Evolutionary conservation across 2,113 vertebrate genomes (phyloP).

Genomic region (Laterallus jamaicensis): DNA sequence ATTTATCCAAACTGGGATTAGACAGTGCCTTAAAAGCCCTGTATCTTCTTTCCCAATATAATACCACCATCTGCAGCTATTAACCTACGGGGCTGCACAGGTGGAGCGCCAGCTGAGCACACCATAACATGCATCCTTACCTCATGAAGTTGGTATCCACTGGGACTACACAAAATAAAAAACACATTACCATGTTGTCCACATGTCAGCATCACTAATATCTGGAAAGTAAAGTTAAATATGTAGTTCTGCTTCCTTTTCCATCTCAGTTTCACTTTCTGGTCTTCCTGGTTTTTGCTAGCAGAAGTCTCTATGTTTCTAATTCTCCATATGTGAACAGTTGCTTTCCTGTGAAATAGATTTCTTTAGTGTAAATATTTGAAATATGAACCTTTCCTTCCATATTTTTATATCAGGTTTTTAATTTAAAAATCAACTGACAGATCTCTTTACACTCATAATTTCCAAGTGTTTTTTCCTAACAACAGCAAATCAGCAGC

Average conservation of each 20-base stretch:
- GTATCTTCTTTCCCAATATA: not conserved
- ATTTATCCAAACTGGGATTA: not conserved
- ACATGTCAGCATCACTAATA: not conserved
- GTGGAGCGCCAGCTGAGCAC: not conserved
- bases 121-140: not conserved
- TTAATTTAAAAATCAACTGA: not conserved
- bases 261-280: not conserved
- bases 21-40: not conserved
- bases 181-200: not conserved
- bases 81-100: not conserved
- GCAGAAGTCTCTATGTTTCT: not conserved
- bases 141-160: not conserved
- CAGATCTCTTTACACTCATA: not conserved
- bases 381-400: not conserved
- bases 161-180: not conserved
- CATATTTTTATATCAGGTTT: not conserved
- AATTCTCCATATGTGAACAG: not conserved
- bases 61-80: not conserved
- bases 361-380: slow-evolving; percentile 1
- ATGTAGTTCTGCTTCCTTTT: not conserved
- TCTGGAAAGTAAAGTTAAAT: not conserved
- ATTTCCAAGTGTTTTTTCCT: not conserved
- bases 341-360: not conserved
- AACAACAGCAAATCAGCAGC: not conserved
- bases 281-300: not conserved